Evolutionary conservation across 2,888 invertebrate genomes (phyloP).

Genomic region (Metacarcinus magister): DNA sequence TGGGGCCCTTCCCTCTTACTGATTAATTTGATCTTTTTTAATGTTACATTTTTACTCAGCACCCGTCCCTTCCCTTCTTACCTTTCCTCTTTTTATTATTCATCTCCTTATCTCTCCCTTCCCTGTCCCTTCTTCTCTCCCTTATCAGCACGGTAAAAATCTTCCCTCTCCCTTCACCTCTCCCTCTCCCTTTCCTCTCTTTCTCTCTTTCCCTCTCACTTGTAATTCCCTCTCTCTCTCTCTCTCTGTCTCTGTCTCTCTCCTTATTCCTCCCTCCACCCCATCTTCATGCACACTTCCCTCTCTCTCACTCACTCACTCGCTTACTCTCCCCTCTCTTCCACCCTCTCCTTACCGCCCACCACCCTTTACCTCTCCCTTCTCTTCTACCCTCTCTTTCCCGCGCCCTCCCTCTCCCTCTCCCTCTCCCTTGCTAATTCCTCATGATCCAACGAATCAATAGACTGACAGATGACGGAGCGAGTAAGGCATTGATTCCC

Average conservation of each 20-base stretch:
- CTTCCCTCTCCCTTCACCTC: conserved; percentile 19
- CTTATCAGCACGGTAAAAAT: neutral
- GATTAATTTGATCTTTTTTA: conserved; percentile 40
- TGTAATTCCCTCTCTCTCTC: neutral
- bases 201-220: neutral
- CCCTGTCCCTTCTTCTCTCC: conserved; percentile 38
- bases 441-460: conserved; percentile 30
- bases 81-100: conserved; percentile 30
- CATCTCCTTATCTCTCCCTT: conserved; percentile 45
- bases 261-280: conserved; percentile 8
- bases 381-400: conserved; percentile 4
- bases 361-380: neutral
- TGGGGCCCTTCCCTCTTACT: neutral
- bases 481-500: conserved; percentile 21
- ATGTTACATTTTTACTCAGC: neutral
- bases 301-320: neutral
- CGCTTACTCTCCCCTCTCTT: neutral
- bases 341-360: conserved; percentile 19
- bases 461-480: conserved; percentile 11
- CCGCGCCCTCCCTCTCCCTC: conserved; percentile 9
- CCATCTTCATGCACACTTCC: conserved; percentile 45
- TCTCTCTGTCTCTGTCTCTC: neutral
- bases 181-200: conserved; percentile 9
- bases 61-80: conserved; percentile 37
- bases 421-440: conserved; percentile 41